Percentiles rank a stretch among this genome's conserved stretches.
Evolutionary conservation across 1,140 invertebrate species (phyloP).

Genomic region (Drosophila repletoides): DNA sequence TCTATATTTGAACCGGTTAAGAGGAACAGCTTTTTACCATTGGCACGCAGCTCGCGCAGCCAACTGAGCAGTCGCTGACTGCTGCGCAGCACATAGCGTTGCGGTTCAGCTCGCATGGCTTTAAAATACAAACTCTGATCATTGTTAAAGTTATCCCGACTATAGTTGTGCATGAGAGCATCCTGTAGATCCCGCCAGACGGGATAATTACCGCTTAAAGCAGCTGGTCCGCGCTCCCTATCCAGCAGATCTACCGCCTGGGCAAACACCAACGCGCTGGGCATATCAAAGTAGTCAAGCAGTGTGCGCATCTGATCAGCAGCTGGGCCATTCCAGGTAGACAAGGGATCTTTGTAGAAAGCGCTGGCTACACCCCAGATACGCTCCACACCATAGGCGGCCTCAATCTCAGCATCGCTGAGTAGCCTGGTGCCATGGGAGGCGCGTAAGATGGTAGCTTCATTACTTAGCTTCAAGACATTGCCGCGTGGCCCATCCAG

Average conservation of each 20-base stretch:
- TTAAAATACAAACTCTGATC: constrained; percentile 86
- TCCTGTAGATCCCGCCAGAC: constrained; percentile 88
- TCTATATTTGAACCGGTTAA: constrained; percentile 91
- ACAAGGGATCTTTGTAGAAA: constrained; percentile 84
- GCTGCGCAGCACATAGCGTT: constrained; percentile 86
- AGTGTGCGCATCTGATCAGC: constrained; percentile 86
- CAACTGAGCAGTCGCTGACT: constrained; percentile 85
- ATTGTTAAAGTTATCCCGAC: constrained; percentile 85
- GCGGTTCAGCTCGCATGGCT: constrained; percentile 85
- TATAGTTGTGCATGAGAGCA: constrained; percentile 86
- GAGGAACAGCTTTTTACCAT: constrained; percentile 86
- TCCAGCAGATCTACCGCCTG: constrained; percentile 88
- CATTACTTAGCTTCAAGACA: constrained; percentile 85
- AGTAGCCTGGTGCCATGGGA: constrained; percentile 88
- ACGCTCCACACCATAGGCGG: constrained; percentile 85
- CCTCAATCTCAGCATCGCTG: constrained; percentile 84
- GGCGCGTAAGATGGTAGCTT: constrained; percentile 86
- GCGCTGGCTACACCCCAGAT: constrained; percentile 85
- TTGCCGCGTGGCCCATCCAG: constrained; percentile 90
- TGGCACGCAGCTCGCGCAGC: constrained; percentile 84
- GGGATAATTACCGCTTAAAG: constrained; percentile 81
- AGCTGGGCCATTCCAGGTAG: constrained; percentile 86
- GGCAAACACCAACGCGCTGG: constrained; percentile 87
- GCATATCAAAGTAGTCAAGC: constrained; percentile 91
- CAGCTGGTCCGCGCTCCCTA: constrained; percentile 28